Evolutionary conservation across 2,113 vertebrate genomes (phyloP).

Genomic region (Pomatorhinus ruficollis): DNA sequence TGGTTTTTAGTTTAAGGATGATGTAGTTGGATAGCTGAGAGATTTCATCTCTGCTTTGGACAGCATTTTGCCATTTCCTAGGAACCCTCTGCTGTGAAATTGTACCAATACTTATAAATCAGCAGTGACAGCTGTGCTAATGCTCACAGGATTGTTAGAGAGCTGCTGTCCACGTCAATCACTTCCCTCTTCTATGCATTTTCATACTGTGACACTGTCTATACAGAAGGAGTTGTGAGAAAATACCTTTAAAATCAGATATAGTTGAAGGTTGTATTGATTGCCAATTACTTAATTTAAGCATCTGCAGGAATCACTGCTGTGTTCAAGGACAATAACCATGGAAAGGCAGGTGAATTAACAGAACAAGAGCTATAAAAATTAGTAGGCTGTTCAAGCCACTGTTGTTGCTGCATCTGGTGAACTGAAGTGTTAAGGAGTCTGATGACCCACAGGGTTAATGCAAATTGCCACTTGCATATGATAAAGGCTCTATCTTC

Average conservation of each 20-base stretch:
- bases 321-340: background rate
- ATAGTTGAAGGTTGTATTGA: background rate
- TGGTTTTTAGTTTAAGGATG: background rate
- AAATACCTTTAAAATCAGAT: background rate
- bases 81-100: background rate
- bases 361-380: background rate
- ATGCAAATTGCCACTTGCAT: background rate
- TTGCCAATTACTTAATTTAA: background rate
- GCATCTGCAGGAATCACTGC: background rate
- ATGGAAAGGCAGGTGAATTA: background rate
- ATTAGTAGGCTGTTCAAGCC: background rate
- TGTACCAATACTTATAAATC: background rate
- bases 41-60: background rate
- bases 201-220: background rate
- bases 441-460: background rate
- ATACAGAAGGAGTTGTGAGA: background rate
- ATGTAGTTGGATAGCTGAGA: accelerated
- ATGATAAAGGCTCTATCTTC: background rate
- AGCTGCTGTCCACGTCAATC: background rate
- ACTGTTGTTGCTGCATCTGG: background rate
- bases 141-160: background rate
- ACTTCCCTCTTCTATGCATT: background rate
- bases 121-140: background rate
- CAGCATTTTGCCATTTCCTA: background rate
- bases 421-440: background rate